A percentile compares a stretch with the other conserved stretches of the same genome.
Conservation (phyloP, 1,140 invertebrate species). For the Tetragnatha versicolor region DNA sequence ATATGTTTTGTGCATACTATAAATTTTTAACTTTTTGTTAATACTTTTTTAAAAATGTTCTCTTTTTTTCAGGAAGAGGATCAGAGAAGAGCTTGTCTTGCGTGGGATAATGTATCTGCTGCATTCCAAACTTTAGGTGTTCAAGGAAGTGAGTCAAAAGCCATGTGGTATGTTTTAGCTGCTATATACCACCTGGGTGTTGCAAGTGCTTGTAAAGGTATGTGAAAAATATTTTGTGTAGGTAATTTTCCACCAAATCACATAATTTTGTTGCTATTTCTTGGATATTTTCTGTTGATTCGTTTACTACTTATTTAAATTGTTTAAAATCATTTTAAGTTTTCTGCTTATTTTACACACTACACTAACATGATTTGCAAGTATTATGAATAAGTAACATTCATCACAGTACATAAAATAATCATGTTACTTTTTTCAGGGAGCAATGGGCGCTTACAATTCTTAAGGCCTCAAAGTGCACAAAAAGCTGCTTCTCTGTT, state of each 20-base stretch:
- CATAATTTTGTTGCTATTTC: no score
- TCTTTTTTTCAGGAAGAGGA: conserved; percentile 73
- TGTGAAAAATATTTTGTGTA: no score
- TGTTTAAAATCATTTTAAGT: no score
- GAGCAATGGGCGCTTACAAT: conserved; percentile 73
- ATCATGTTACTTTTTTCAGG: conserved; percentile 58
- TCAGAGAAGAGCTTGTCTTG: conserved; percentile 76
- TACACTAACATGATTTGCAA: no score
- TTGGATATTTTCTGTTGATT: no score
- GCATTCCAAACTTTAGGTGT: conserved; percentile 79
- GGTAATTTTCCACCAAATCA: no score
- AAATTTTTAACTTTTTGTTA: not conserved
- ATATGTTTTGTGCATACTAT: not conserved
- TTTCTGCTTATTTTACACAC: no score
- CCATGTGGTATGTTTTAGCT: conserved; percentile 85
- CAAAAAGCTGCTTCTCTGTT: conserved; percentile 82
- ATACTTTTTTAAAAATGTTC: not conserved
- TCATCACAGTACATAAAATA: no score
- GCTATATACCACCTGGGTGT: conserved; percentile 91
- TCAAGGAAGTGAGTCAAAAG: conserved; percentile 78
- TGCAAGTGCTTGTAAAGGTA: conserved; percentile 70
- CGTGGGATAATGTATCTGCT: conserved; percentile 78
- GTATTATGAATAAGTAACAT: no score
- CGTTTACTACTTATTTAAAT: no score
- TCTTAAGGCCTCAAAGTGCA: conserved; percentile 80